These are phyloP conservation scores for Myotis pilosus DNA, from an alignment of 2,797 vertebrate genomes.

Conservation along the genomic window DNA sequence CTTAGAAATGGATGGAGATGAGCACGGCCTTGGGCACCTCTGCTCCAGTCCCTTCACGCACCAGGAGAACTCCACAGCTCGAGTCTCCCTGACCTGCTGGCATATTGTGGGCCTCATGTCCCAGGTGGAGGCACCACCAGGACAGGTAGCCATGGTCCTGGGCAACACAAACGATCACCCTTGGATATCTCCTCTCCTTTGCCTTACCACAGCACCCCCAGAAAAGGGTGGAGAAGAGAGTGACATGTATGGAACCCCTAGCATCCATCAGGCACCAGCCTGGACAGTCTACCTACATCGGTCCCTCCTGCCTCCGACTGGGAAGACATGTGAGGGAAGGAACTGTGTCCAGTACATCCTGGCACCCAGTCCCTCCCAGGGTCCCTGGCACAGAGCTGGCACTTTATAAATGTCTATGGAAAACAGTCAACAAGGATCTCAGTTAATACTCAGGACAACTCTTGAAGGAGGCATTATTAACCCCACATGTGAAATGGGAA, in stretches of 20 bases:
- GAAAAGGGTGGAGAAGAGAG: not conserved
- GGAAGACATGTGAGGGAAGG: not conserved
- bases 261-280: not conserved
- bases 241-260: not conserved
- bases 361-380: not conserved
- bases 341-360: not conserved
- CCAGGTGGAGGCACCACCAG: too few relatives aligned
- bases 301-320: not conserved
- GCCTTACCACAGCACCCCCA: not conserved
- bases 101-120: accelerated
- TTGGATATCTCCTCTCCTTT: not conserved
- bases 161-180: too few relatives aligned
- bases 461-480: not conserved
- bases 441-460: not conserved
- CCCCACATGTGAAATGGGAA: not conserved
- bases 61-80: accelerated
- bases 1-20: not conserved
- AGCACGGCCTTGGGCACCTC: not conserved
- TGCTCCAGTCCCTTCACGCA: not conserved
- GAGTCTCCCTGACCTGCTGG: not conserved
- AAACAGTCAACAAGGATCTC: not conserved
- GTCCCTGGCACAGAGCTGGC: too few relatives aligned
- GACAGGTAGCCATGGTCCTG: not conserved
- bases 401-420: too few relatives aligned
- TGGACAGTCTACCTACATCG: accelerated